Conservation (phyloP, 1,140 invertebrate genomes). For the Drosophila varians region DNA sequence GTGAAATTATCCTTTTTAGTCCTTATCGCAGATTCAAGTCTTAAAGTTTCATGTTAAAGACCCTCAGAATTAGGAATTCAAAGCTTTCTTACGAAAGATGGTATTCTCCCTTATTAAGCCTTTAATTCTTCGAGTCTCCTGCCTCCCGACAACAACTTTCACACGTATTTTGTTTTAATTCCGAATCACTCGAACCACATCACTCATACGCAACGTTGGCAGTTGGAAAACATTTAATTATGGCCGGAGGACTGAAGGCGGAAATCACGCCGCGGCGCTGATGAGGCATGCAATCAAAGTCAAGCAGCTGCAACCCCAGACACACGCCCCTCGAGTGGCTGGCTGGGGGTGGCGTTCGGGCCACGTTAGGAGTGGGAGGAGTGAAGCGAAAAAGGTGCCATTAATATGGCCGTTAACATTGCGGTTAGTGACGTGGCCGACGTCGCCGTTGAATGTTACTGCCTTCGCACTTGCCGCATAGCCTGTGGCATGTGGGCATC, state of each 20-base stretch:
- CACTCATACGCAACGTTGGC: constrained; percentile 31
- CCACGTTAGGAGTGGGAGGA: not conserved
- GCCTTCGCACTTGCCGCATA: constrained; percentile 45
- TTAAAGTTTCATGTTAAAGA: not conserved
- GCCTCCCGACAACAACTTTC: not conserved
- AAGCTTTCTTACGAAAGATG: not conserved
- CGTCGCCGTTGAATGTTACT: constrained; percentile 30
- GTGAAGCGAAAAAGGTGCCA: constrained; percentile 51
- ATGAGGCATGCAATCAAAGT: constrained; percentile 69
- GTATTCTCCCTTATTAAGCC: not conserved
- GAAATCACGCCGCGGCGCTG: constrained; percentile 41
- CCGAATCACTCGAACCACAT: constrained; percentile 5
- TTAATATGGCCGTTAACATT: constrained; percentile 77
- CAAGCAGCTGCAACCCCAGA: constrained; percentile 65
- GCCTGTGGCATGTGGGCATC: constrained; percentile 20
- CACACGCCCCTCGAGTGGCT: constrained; percentile 28
- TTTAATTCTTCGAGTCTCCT: not conserved
- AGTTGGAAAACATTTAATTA: constrained; percentile 54
- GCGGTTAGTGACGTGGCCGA: constrained; percentile 57
- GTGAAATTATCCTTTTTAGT: not conserved
- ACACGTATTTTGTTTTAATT: not conserved
- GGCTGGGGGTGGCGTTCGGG: not conserved
- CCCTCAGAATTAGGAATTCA: not conserved
- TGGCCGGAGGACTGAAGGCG: constrained; percentile 20
- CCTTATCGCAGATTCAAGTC: no score